These are phyloP conservation scores for Hirundo rustica DNA, from an alignment of 2,797 vertebrate species.

Conservation along the genomic window DNA sequence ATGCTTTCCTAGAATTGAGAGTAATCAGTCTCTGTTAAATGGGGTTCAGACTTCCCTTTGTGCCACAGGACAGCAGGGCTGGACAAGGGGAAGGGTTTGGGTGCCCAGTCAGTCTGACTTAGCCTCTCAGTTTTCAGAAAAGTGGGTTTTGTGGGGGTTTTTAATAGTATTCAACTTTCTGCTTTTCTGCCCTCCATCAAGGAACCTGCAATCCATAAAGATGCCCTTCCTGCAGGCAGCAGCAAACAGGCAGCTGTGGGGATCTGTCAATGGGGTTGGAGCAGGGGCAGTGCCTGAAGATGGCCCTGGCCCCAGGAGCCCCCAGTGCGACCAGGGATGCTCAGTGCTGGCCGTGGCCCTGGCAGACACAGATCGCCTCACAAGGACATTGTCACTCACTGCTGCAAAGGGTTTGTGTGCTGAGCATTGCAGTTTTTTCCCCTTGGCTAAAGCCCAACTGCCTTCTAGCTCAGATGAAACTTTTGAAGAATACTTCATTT, in stretches of 20 bases:
- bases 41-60: background rate
- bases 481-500: background rate
- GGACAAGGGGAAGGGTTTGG: background rate
- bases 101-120: background rate
- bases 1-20: background rate
- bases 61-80: background rate
- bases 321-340: background rate
- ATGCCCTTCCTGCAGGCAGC: background rate
- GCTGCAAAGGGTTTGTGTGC: background rate
- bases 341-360: background rate
- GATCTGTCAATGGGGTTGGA: background rate
- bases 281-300: background rate
- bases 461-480: background rate
- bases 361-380: background rate
- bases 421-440: accelerated
- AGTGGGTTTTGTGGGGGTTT: background rate
- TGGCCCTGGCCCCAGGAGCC: background rate
- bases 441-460: background rate
- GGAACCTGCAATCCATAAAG: background rate
- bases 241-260: background rate
- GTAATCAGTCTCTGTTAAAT: no score
- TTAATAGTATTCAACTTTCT: background rate
- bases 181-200: background rate
- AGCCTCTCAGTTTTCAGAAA: background rate
- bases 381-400: background rate